Base-by-base conservation (phyloP, 2,797 vertebrate species). In the Eulemur coronatus region DNA sequence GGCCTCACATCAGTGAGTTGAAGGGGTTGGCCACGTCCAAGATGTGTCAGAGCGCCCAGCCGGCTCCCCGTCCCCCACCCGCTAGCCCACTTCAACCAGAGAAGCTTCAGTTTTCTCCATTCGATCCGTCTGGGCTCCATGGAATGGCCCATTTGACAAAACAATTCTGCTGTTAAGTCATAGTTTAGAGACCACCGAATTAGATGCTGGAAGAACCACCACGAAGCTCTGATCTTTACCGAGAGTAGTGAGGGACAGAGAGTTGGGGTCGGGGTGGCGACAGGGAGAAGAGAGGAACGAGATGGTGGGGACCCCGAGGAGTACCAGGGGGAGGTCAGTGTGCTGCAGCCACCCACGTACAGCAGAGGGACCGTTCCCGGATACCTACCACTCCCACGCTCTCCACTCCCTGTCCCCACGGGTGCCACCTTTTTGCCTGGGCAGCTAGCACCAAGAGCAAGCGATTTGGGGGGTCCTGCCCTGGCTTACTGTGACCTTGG, bases 251-350 rank as follows among this genome's bases (percentile, higher is more conserved):
- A 52, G 11, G 52, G 12, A 2, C 1, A 8, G 20, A 61, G 84
- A 46, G 38, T 0, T 10, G 35, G 12, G 24, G 2, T 67, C 18
- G 43, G 72, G 59, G 9, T n/a, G 30, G 0, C 22, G 57, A 57
- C 38, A 35, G 13, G 57, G 17, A 13, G 26, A 28, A 59, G 8
- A 24, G 4, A 52, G 28, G 52, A 55, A 10, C 3, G 14, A 30
- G 13, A 7, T 7, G 30, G 4, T 0, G 5, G 35, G 38, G 28
- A 20, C 46, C 30, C 24, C 8, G 11, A 50, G n/a, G 30, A 43
- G 9, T 33, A 35, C 14, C 28, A 3, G 50, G 2, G 1, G 75
- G 61, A 41, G 11, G 35, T 0, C 30, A 10, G 13, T 0, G 2
- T 12, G 46, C 35, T 20, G 41, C n/a, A 41, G 46, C 63, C 59